Base-by-base conservation (phyloP, 2,797 vertebrate species). In the Coracias cyanogaster region DNA sequence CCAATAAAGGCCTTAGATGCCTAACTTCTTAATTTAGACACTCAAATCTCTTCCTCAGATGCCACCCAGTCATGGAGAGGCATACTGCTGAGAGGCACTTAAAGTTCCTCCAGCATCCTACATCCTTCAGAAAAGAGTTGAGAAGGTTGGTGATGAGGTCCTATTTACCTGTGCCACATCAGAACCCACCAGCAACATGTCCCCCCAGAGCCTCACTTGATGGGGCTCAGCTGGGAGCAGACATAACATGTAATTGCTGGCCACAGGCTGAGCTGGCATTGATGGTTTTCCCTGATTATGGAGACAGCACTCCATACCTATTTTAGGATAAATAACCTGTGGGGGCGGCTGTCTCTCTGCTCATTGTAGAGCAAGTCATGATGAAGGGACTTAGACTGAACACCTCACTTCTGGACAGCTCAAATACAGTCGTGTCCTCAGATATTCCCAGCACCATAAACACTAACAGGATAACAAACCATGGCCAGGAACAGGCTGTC, bases 1-100 rank as follows among this genome's bases (percentile, higher is more conserved):
- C n/a, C 45, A 83, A 18, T 51, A 51, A 69, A 49, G 29, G 35
- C 21, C n/a, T 86, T 17, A 83, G 58, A 65, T 51, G 29, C 22
- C 62, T 45, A 73, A 62, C 28, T 71, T 80, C 79, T 66, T 84
- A 55, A 86, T 84, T 89, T 62, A 89, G 70, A 51, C 25, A 33
- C n/a, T 70, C 3, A 87, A 72, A 81, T 28, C 74, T 73, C 51
- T 0, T 67, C 45, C 77, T 84, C 67, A 87, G 17, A 49, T 85
- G 74, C 64, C 5, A 3, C 15, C 45, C 64, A 92, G 0, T 20
- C 0, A 0, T 70, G 51, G 52, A 73, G 51, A 57, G 3, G 22
- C 3, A 0, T 35, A 54, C 10, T 48, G 31, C 51, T 82, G 62
- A 79, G 66, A 57, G n/a, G 16, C 67, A 29, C 62, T 26, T 73